These are phyloP conservation scores for Drosophila jambulina DNA, from an alignment of 1,140 invertebrate genomes.

Conservation along the genomic window DNA sequence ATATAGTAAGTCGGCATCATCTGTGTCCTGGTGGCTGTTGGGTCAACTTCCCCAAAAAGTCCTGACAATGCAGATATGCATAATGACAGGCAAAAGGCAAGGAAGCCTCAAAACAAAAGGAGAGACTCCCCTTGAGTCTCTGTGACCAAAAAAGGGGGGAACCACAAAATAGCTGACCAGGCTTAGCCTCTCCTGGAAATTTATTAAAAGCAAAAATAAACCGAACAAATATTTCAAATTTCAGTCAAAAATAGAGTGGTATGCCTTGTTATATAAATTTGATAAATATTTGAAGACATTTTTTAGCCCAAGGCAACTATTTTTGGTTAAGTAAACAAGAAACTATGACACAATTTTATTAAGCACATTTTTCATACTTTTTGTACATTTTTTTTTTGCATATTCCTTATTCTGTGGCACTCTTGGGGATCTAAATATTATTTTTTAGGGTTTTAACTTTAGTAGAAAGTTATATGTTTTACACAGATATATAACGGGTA, in stretches of 20 bases:
- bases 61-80: constrained; percentile 46
- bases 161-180: constrained; percentile 24
- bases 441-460: not conserved
- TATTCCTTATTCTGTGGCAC: not conserved
- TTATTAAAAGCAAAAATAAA: constrained; percentile 16
- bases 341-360: not conserved
- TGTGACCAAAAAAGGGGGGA: constrained; percentile 4
- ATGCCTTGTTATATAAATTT: not conserved
- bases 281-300: not conserved
- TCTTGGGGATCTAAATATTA: not conserved
- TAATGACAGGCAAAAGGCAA: constrained; percentile 22
- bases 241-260: not conserved
- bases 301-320: not conserved
- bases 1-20: constrained; percentile 28
- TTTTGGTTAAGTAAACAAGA: not conserved
- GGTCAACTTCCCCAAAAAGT: constrained; percentile 34
- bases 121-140: constrained; percentile 6
- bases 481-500: no score
- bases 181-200: constrained; percentile 3
- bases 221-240: constrained; percentile 20
- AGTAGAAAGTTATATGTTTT: not conserved
- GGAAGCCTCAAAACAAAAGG: constrained; percentile 32
- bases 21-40: constrained; percentile 16
- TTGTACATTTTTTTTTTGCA: not conserved
- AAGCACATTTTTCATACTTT: not conserved